Base-by-base conservation (phyloP, 2,888 invertebrate species). In the Cerceris ruficornis region DNA sequence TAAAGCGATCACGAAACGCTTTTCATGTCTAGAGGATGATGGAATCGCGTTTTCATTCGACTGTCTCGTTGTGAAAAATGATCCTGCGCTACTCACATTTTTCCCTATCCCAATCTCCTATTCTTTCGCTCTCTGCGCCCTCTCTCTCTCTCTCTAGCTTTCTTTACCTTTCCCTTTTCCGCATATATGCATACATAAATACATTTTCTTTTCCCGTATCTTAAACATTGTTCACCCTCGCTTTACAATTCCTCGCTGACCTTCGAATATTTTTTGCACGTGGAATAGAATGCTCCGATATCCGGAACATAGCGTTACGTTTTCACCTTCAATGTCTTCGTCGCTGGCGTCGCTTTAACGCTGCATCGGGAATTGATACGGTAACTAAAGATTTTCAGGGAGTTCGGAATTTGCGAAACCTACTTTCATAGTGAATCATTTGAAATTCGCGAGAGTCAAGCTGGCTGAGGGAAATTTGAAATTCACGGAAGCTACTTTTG, bases 1-100 rank as follows among this genome's bases (percentile, higher is more conserved):
- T 86, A 88, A 88, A 89, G 83, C 90, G 89, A 90, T 90, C 90
- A 86, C 87, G 87, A 85, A 90, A 90, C 88, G 88, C 88, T 89
- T 87, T 88, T 88, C 89, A 85, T 89, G 87, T 86, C 86, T 84
- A 77, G 81, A 80, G 86, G 85, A 87, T 88, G 89, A 88, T 88
- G 88, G 88, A 88, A 89, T 90, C 88, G 87, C 83, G 85, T 71
- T 87, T 88, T 87, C 86, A 87, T 89, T 86, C 86, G 80, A 81
- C 84, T 80, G 81, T 77, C 80, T 80, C 77, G 66, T 83, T 67
- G 77, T 85, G 88, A 88, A 88, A 87, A 87, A 88, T 87, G 88
- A 86, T 88, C 84, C 83, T 79, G 69, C 80, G 83, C 72, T 62
- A 62, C 73, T 61, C 61, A 60, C 75, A 69, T 42, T 75, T 28